Conservation (phyloP, 2,888 invertebrate genomes). For the Xanthia togata region DNA sequence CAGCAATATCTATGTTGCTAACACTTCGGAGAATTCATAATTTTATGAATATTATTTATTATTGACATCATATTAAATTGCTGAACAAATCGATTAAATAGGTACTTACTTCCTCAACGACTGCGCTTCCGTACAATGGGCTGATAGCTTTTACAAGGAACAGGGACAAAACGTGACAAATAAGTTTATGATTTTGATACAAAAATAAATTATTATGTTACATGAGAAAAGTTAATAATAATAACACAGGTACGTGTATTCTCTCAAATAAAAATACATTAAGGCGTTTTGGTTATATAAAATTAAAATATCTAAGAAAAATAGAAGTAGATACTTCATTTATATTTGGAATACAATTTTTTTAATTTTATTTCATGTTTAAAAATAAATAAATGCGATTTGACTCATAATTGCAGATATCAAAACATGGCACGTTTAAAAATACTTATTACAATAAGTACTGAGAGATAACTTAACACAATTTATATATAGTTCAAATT, state of each 20-base stretch:
- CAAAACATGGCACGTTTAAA: slow-evolving; percentile 15
- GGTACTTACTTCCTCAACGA: background rate
- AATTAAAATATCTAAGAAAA: background rate
- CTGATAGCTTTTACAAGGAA: background rate
- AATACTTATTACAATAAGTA: slow-evolving; percentile 8
- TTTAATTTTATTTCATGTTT: background rate
- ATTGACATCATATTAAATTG: background rate
- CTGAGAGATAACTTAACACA: slow-evolving; percentile 6
- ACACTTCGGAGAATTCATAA: background rate
- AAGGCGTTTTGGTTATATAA: background rate
- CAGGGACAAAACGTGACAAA: background rate
- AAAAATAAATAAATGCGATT: background rate
- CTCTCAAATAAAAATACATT: background rate
- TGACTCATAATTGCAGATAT: background rate
- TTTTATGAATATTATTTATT: background rate
- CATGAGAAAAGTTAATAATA: too few species aligned
- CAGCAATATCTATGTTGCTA: background rate
- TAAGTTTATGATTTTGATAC: too few species aligned
- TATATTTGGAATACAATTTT: too few species aligned
- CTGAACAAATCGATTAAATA: background rate
- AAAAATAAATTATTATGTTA: too few species aligned
- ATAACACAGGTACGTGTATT: background rate
- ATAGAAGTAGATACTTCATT: too few species aligned
- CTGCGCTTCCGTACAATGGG: background rate
- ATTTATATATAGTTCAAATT: slow-evolving; percentile 7